phyloP scores from a whole-genome alignment of 1,140 invertebrate species.

The Thalassaphorura encarpata region DNA sequence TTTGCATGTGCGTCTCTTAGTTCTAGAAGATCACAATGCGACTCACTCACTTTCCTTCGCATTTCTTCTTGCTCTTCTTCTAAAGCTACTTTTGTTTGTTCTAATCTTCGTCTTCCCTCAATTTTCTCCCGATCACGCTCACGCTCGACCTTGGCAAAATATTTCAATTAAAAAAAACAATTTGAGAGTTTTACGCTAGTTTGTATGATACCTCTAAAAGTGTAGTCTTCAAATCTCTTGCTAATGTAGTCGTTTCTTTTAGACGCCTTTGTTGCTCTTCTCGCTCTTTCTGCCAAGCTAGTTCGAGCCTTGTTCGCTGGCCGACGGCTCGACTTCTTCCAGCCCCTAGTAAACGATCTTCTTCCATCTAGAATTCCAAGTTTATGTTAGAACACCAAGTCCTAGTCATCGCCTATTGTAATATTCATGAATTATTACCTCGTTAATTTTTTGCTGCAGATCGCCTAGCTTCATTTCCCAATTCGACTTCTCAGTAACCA shows the following conservation, averaged over 20 bases:
- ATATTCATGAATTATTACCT: slow-evolving; percentile 48
- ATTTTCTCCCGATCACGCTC: slow-evolving; percentile 79
- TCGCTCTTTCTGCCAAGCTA: slow-evolving; percentile 91
- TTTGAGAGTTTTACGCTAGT: slow-evolving; percentile 51
- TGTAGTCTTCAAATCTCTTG: slow-evolving; percentile 75
- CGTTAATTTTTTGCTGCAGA: slow-evolving; percentile 81
- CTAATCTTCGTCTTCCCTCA: slow-evolving; percentile 70
- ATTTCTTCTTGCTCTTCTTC: slow-evolving; percentile 84
- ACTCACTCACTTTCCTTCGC: slow-evolving; percentile 62
- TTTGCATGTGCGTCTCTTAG: slow-evolving; percentile 82
- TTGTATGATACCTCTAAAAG: slow-evolving; percentile 69
- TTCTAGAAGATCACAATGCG: slow-evolving; percentile 59
- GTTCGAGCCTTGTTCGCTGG: slow-evolving; percentile 76
- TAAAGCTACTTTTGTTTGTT: slow-evolving; percentile 67
- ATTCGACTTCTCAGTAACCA: slow-evolving; percentile 74
- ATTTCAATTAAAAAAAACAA: not conserved
- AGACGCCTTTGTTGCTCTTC: slow-evolving; percentile 81
- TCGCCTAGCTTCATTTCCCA: slow-evolving; percentile 81
- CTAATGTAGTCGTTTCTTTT: slow-evolving; percentile 80
- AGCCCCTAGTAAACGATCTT: slow-evolving; percentile 63
- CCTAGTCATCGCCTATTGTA: no score
- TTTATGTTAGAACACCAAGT: not conserved
- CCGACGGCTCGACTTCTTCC: slow-evolving; percentile 64
- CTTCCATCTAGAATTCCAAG: slow-evolving; percentile 53
- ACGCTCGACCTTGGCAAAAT: slow-evolving; percentile 65